Base-by-base conservation (phyloP, 2,888 invertebrate species). In the Heteromyza rotundicornis region DNA sequence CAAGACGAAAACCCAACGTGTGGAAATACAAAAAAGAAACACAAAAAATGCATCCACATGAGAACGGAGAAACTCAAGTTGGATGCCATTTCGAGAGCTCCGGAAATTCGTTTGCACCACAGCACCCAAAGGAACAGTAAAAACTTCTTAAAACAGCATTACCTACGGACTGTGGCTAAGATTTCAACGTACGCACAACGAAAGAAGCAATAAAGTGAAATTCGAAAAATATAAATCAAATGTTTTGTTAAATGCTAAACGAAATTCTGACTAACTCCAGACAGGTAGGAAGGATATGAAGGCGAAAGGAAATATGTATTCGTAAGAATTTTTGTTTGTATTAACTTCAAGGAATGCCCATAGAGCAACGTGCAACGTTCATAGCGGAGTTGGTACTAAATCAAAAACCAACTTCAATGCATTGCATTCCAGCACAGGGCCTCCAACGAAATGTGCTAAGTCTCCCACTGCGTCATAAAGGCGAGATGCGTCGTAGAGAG, bases 401-500 rank as follows among this genome's bases (percentile, higher is more conserved):
- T 24, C 23, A 14, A 24, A 52, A 57, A 40, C 40, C 3, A 40
- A 27, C 10, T 27, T 27, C n/a, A 40, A 47, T 5, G 20, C 47
- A n/a, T 47, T 20, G 2, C 47, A 19, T 17, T 40, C 19, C 47
- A 20, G 47, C 47, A 40, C n/a, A 12, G 40, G n/a, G 3, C 40
- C 7, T 47, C 2, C 47, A n/a, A n/a, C 40, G 14, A 40, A 75
- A 74, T 73, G 75, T 73, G 73, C 73, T 72, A 73, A 73, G 76
- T 73, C 71, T 73, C 76, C 76, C 73, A 73, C 73, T 73, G 76
- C 70, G 36, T 12, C 63, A 56, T 47, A 20, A 47, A 47, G 17
- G 47, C 47, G 5, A 47, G 20, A 17, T 5, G 5, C n/a, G n/a
- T n/a, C n/a, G n/a, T n/a, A n/a, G n/a, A n/a, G n/a, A n/a, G n/a